Evolutionary conservation across 2,888 invertebrate species (phyloP), one percentile per base, ranked within the genome.

Genomic region (Pyrocoelia pectoralis): DNA sequence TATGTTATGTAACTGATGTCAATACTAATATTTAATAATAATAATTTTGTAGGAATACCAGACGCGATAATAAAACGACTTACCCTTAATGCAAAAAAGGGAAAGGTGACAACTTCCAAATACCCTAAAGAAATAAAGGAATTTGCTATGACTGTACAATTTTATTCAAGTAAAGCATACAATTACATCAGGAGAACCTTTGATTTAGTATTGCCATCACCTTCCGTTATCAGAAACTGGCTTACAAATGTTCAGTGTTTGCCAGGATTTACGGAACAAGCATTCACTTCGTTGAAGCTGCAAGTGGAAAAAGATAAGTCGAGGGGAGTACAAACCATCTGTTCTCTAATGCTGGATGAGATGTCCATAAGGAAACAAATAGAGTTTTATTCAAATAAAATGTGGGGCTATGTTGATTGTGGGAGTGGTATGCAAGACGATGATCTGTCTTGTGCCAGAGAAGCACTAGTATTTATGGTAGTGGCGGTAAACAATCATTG

Each of bases 161-260:
- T 73, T 54, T 75, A 75, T 53, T 76, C 76, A 0, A 72, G 73
- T 10, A 71, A 68, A 58, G 76, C 73, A 1, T 76, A 77, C 49
- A 52, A 65, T n/a, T 77, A 73, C 63, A 72, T 76, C 1, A 55
- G 77, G 58, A 66, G 73, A 66, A 70, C 68, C 5, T 50, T 19
- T 28, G 9, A 14, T 12, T 14, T 24, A 2, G 58, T 61, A 18
- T 50, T 72, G 29, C 72, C 73, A 18, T 61, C 64, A 18, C 56
- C 63, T n/a, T 19, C 49, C n/a, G 70, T 69, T 6, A 17, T 71
- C 4, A 13, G 53, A 14, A 67, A 61, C 14, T 73, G 69, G 72
- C 65, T 65, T 14, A 12, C 19, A 0, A 43, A 46, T 12, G 51
- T 70, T 15, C 49, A 68, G 40, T 65, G 67, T 19, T 24, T 46